Base-by-base conservation (phyloP, 2,888 invertebrate species). In the Ichneumoninae sp. region DNA sequence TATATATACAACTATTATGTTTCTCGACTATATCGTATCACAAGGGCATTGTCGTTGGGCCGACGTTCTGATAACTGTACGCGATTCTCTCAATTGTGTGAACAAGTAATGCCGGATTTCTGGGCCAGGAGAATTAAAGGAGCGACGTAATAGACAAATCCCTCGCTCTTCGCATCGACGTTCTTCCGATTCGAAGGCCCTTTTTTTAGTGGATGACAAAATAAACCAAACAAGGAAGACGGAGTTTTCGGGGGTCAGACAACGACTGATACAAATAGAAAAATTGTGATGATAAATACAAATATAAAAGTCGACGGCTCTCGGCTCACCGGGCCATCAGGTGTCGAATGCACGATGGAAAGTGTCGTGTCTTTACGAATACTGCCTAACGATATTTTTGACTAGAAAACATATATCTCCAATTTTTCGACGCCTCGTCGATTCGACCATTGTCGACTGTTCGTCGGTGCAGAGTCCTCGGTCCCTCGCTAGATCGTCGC, bases 381-480 rank as follows among this genome's bases (percentile, higher is more conserved):
- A 44, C 47, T 44, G 68, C 50, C 60, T 47, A 71, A 79, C 71
- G 57, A 77, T 50, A 50, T 44, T 54, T 52, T 52, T 66, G 71
- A 78, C 74, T 78, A 78, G 74, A 82, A 82, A 77, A 66, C 72
- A 52, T 47, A 68, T 30, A 50, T 70, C 52, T 54, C 52, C 19
- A 19, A 54, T 54, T 54, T 22, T 22, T n/a, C 52, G 1, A 57
- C 57, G 26, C 26, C 8, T 1, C 8, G 4, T 57, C 26, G 57
- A 57, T 10, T 57, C 26, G 13, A 26, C 10, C 26, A 22, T 26
- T 26, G 57, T 10, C 26, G 57, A 57, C 19, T 57, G 13, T 57
- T 57, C 4, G 10, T 26, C 57, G 57, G 57, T 57, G 2, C 3
- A 26, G 26, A 57, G 10, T 57, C 22, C 26, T 57, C 57, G 16